Percentiles rank a stretch among this genome's conserved stretches.
phyloP scores from a whole-genome alignment of 2,113 vertebrate genomes.

The Sceloporus undulatus region DNA sequence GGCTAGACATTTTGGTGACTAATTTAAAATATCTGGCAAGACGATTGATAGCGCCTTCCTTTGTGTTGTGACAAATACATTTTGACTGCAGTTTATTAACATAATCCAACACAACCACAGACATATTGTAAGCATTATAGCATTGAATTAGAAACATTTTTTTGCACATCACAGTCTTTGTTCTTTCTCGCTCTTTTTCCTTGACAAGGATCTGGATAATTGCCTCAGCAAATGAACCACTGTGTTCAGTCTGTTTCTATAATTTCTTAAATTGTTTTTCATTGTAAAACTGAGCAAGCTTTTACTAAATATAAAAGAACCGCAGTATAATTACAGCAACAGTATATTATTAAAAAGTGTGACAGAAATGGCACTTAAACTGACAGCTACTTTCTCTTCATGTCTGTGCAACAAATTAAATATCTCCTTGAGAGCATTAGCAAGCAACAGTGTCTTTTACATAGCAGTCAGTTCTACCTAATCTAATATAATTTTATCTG shows the following conservation, averaged over 20 bases:
- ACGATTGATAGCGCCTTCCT: slow-evolving; percentile 79
- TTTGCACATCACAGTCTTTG: slow-evolving; percentile 79
- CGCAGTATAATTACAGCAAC: slow-evolving; percentile 84
- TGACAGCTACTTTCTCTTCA: slow-evolving; percentile 86
- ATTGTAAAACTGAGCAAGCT: slow-evolving; percentile 79
- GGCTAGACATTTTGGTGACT: slow-evolving; percentile 86
- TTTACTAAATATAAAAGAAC: slow-evolving; percentile 88
- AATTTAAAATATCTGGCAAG: slow-evolving; percentile 85
- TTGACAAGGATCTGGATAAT: slow-evolving; percentile 86
- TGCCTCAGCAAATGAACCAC: slow-evolving; percentile 85
- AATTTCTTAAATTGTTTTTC: slow-evolving; percentile 86
- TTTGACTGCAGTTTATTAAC: slow-evolving; percentile 82
- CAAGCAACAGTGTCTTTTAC: slow-evolving; percentile 54
- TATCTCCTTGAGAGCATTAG: slow-evolving; percentile 75
- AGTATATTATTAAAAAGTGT: slow-evolving; percentile 88
- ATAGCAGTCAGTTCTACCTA: slow-evolving; percentile 7
- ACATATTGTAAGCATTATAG: slow-evolving; percentile 83
- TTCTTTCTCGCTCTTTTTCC: slow-evolving; percentile 41
- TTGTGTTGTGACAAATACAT: slow-evolving; percentile 85
- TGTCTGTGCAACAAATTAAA: slow-evolving; percentile 86
- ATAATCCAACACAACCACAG: slow-evolving; percentile 82
- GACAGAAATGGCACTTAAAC: slow-evolving; percentile 84
- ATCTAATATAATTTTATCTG: slow-evolving; percentile 28
- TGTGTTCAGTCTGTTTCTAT: slow-evolving; percentile 83
- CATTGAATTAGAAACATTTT: slow-evolving; percentile 84